Conservation (phyloP, 2,888 invertebrate genomes). For the Leptinotarsa tumamoca region DNA sequence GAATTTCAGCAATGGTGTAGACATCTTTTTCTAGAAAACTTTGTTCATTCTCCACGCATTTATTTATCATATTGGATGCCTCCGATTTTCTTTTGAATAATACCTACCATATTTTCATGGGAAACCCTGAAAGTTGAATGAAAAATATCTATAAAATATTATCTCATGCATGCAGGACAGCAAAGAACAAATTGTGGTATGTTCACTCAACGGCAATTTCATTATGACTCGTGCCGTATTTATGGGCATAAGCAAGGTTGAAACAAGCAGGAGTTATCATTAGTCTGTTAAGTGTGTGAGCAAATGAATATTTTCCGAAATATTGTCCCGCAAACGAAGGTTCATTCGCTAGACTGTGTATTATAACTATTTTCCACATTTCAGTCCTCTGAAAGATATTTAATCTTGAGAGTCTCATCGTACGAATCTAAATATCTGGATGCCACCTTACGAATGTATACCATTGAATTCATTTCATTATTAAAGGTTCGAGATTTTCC, state of each 20-base stretch:
- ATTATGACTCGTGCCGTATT: slow-evolving; percentile 35
- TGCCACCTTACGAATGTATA: slow-evolving; percentile 2
- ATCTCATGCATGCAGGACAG: slow-evolving; percentile 5
- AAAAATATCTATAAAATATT: slow-evolving; percentile 5
- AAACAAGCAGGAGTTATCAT: slow-evolving; percentile 32
- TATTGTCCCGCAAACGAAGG: slow-evolving; percentile 9
- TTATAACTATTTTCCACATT: neutral
- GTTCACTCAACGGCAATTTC: slow-evolving; percentile 26
- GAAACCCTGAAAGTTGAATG: neutral
- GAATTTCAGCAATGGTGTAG: no score
- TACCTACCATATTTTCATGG: no score
- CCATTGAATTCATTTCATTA: neutral
- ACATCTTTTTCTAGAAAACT: no score
- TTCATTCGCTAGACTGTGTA: slow-evolving; percentile 5
- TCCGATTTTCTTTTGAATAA: no score
- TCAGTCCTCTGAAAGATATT: neutral
- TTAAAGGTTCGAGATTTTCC: neutral
- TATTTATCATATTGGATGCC: no score
- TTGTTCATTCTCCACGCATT: no score
- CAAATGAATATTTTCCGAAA: slow-evolving; percentile 27
- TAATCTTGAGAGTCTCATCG: neutral
- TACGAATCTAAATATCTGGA: slow-evolving; percentile 3
- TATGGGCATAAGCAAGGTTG: slow-evolving; percentile 39
- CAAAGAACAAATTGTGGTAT: slow-evolving; percentile 20
- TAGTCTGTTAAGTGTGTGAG: slow-evolving; percentile 36